phyloP scores from a whole-genome alignment of 2,113 vertebrate species.

The Coregonus clupeaformis region DNA sequence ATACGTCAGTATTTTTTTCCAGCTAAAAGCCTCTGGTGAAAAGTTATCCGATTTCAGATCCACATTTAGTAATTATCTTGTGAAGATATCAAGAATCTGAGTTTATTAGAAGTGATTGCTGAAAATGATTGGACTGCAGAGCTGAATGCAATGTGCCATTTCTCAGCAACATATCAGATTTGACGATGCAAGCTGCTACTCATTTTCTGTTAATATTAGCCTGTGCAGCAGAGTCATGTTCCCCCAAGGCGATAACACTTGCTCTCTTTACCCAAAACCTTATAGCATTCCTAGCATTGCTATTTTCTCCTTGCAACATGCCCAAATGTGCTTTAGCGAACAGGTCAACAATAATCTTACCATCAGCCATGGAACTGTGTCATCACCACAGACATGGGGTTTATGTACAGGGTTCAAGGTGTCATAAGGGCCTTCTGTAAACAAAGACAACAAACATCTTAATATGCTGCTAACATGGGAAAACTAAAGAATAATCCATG shows the following conservation, averaged over 20 bases:
- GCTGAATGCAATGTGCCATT: conserved; percentile 44
- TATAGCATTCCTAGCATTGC: conserved; percentile 62
- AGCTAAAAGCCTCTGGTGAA: conserved; percentile 52
- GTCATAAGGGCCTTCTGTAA: conserved; percentile 36
- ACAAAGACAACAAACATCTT: conserved; percentile 14
- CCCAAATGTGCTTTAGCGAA: conserved; percentile 61
- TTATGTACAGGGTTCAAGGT: conserved; percentile 19
- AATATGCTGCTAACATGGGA: too few species aligned
- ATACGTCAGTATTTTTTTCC: conserved; percentile 61
- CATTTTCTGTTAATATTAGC: conserved; percentile 53
- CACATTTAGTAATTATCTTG: conserved; percentile 54
- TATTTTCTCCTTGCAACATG: conserved; percentile 57
- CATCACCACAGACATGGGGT: conserved; percentile 28
- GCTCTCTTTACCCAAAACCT: conserved; percentile 49
- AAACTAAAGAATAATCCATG: background rate
- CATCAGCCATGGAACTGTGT: conserved; percentile 26
- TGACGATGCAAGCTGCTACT: conserved; percentile 46
- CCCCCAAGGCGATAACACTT: conserved; percentile 59
- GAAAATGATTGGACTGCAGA: conserved; percentile 51
- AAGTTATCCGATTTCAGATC: conserved; percentile 52
- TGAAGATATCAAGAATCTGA: conserved; percentile 58
- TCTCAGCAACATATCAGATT: conserved; percentile 40
- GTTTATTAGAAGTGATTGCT: conserved; percentile 50
- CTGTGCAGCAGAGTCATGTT: conserved; percentile 39
- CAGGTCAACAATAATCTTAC: conserved; percentile 66